phyloP scores from a whole-genome alignment of 2,888 invertebrate species.

The Torymus tubicola region DNA sequence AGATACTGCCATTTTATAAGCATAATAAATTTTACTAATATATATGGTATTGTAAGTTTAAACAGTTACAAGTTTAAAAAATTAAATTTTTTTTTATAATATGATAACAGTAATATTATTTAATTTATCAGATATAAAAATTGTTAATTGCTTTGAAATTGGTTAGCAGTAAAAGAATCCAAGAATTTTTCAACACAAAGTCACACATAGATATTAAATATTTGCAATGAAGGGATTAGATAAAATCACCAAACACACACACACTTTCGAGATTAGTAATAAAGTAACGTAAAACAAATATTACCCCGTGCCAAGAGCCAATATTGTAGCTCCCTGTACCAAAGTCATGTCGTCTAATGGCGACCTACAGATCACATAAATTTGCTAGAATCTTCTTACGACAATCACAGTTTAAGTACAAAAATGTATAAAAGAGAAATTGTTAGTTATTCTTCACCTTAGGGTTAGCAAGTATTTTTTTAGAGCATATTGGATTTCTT shows the following conservation, averaged over 20 bases:
- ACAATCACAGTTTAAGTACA: background rate
- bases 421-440: too few species aligned
- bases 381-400: slow-evolving; percentile 42
- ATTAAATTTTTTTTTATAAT: too few species aligned
- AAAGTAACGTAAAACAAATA: slow-evolving; percentile 60
- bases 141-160: too few species aligned
- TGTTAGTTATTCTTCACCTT: too few species aligned
- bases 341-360: slow-evolving; percentile 72
- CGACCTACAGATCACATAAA: slow-evolving; percentile 67
- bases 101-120: too few species aligned
- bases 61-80: too few species aligned
- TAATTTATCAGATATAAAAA: too few species aligned
- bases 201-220: background rate
- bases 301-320: slow-evolving; percentile 75
- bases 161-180: too few species aligned
- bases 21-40: background rate
- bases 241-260: too few species aligned
- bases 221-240: too few species aligned
- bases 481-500: background rate
- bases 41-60: background rate
- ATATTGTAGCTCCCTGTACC: slow-evolving; percentile 74
- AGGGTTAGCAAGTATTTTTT: background rate
- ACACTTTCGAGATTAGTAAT: slow-evolving; percentile 33
- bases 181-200: background rate
- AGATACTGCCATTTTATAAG: background rate